A percentile compares a stretch with the other conserved stretches of the same genome.
Conservation (phyloP, 2,113 vertebrate species). For the Laticauda colubrina region DNA sequence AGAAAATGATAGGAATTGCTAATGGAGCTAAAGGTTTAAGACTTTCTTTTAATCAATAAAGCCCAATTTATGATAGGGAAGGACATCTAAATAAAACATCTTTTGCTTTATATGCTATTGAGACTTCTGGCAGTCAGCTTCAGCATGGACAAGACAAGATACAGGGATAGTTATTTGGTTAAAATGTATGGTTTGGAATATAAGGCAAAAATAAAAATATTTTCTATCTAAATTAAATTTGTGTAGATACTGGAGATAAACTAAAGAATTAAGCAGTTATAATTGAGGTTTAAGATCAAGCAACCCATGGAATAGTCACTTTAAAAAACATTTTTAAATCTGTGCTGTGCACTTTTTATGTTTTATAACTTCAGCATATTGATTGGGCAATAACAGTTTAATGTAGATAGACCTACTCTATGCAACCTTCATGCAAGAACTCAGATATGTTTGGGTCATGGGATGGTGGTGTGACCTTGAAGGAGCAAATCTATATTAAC, state of each 20-base stretch:
- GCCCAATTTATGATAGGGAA: neutral
- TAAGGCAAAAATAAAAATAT: neutral
- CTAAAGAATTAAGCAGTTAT: neutral
- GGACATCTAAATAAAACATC: neutral
- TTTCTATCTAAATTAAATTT: neutral
- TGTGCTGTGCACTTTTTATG: neutral
- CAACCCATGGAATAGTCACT: neutral
- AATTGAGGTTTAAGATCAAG: neutral
- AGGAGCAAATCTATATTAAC: slow-evolving; percentile 34
- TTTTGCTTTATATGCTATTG: neutral
- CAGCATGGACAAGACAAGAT: neutral
- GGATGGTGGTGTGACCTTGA: neutral
- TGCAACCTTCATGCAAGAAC: neutral
- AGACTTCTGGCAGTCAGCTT: neutral
- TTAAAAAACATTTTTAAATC: neutral
- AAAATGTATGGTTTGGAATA: neutral
- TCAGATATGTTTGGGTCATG: neutral
- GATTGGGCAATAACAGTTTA: neutral
- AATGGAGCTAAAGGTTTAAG: neutral
- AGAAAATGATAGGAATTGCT: neutral
- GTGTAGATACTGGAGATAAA: neutral
- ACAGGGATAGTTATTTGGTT: neutral
- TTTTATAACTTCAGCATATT: neutral
- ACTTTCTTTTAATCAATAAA: neutral
- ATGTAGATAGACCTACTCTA: neutral